Percentiles rank a stretch among this genome's conserved stretches.
These are phyloP conservation scores for Odontomachus brunneus DNA, from an alignment of 1,140 invertebrate species.

Conservation along the genomic window DNA sequence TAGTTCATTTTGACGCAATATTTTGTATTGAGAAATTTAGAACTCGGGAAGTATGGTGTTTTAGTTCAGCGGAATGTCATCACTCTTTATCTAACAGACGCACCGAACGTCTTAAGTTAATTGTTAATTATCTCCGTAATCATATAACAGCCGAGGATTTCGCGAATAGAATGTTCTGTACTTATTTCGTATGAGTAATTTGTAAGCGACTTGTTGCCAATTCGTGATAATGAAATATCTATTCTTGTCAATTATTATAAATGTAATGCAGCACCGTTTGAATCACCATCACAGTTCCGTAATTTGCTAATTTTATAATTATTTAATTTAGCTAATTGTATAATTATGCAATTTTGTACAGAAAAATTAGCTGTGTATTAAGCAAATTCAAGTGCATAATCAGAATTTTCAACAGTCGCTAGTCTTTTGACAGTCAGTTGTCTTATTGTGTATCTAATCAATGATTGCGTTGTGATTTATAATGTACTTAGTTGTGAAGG, in stretches of 20 bases:
- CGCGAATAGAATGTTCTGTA: conserved; percentile 23
- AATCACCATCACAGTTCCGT: conserved; percentile 21
- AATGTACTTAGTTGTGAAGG: background rate
- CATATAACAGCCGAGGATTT: background rate
- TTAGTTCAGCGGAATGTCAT: background rate
- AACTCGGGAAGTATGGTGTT: background rate
- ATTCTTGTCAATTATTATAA: conserved; percentile 31
- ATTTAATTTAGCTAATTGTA: too few relatives aligned
- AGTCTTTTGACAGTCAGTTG: background rate
- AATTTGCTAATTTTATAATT: too few relatives aligned
- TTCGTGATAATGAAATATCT: background rate
- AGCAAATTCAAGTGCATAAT: background rate
- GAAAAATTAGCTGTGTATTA: too few relatives aligned
- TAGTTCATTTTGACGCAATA: background rate
- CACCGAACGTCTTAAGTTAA: background rate
- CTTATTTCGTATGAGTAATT: conserved; percentile 23
- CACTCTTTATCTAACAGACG: background rate
- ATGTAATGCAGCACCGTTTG: background rate
- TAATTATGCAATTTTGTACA: too few relatives aligned
- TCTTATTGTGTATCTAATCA: background rate
- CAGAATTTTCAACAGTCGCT: background rate
- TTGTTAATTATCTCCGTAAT: background rate
- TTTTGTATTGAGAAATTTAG: background rate
- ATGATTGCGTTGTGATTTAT: background rate
- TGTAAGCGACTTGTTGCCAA: background rate